Evolutionary conservation across 2,888 invertebrate species (phyloP).

Genomic region (Mycogona germanica): DNA sequence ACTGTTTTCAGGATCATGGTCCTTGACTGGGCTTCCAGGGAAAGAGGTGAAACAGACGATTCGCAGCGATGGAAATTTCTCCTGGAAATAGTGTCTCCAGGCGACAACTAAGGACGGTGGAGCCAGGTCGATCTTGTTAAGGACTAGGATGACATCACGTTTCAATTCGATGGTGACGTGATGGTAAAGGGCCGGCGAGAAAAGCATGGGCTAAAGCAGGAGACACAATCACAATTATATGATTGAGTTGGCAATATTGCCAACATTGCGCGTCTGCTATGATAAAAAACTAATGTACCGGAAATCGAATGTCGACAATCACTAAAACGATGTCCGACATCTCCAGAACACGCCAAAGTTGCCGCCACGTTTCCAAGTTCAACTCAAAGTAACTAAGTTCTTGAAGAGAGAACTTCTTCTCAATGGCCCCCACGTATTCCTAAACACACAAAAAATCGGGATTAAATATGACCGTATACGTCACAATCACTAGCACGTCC

Average conservation of each 20-base stretch:
- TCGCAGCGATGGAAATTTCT: constrained; percentile 54
- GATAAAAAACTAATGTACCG: constrained; percentile 46
- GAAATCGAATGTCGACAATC: constrained; percentile 76
- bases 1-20: neutral
- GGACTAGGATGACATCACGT: constrained; percentile 73
- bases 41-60: constrained; percentile 75
- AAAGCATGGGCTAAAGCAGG: constrained; percentile 44
- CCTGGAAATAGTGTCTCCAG: constrained; percentile 69
- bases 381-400: constrained; percentile 78
- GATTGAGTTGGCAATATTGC: neutral
- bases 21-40: constrained; percentile 36
- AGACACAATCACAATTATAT: constrained; percentile 12
- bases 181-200: constrained; percentile 76
- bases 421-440: constrained; percentile 60
- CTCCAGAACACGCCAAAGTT: constrained; percentile 88
- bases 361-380: constrained; percentile 93
- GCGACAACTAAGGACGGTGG: constrained; percentile 66
- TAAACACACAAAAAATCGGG: constrained; percentile 31
- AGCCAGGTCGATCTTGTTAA: constrained; percentile 88
- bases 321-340: constrained; percentile 81
- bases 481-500: too few species aligned
- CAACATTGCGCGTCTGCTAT: neutral
- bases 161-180: constrained; percentile 57
- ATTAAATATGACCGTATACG: neutral
- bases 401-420: constrained; percentile 46